phyloP scores from a whole-genome alignment of 1,140 invertebrate genomes.

The Bilobella aurantiaca region DNA sequence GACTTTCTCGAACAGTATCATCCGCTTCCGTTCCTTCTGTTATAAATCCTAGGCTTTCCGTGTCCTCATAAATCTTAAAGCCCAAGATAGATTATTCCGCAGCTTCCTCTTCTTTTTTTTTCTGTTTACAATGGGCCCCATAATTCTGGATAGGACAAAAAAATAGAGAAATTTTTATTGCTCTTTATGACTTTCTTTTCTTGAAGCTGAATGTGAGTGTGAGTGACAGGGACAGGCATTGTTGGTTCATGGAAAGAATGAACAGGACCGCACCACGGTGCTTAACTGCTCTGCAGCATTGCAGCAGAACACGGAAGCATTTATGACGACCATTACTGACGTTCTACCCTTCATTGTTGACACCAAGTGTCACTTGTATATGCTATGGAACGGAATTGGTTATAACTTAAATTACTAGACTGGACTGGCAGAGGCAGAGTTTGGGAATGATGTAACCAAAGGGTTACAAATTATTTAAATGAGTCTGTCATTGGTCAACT shows the following conservation, averaged over 20 bases:
- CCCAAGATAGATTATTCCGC: too few relatives aligned
- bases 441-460: too few relatives aligned
- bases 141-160: not conserved
- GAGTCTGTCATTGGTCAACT: too few relatives aligned
- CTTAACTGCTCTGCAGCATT: not conserved
- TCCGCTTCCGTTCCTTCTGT: too few relatives aligned
- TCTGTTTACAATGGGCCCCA: slow-evolving; percentile 1
- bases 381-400: not conserved
- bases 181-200: slow-evolving; percentile 2
- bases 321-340: not conserved
- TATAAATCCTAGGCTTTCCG: too few relatives aligned
- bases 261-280: too few relatives aligned
- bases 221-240: not conserved
- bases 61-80: too few relatives aligned
- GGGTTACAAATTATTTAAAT: too few relatives aligned
- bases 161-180: not conserved
- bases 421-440: not conserved
- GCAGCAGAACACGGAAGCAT: not conserved
- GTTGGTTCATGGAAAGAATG: not conserved
- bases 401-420: not conserved
- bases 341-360: not conserved
- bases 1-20: too few relatives aligned
- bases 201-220: not conserved
- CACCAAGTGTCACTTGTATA: not conserved
- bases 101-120: too few relatives aligned